These are phyloP conservation scores for Poeciliopsis paucimaculata DNA, from an alignment of 2,797 vertebrate species.

Conservation along the genomic window DNA sequence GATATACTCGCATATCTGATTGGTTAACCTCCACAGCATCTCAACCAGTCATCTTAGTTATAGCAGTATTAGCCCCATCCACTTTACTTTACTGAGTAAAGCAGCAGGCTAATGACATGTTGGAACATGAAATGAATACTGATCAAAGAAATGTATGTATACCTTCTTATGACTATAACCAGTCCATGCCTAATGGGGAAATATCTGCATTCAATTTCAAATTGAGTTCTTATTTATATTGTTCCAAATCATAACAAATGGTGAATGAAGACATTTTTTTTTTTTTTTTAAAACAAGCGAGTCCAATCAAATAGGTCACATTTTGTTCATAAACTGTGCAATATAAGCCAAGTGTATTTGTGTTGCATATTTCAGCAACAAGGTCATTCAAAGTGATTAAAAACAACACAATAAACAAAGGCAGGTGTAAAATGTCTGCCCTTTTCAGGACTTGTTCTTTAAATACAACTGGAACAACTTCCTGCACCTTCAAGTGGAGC, in stretches of 20 bases:
- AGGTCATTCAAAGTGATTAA: background rate
- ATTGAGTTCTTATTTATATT: background rate
- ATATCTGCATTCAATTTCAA: too few species aligned
- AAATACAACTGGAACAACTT: constrained; percentile 99
- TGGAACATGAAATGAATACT: too few species aligned
- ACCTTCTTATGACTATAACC: background rate
- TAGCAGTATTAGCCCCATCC: too few species aligned
- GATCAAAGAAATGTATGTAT: background rate
- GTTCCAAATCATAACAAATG: background rate
- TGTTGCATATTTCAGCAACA: background rate
- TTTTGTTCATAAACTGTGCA: background rate
- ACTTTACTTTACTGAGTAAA: too few species aligned
- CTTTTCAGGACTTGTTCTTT: constrained; percentile 92
- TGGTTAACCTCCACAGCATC: too few species aligned
- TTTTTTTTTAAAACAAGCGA: background rate
- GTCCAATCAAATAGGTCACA: background rate
- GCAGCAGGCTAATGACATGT: too few species aligned
- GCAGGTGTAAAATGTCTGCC: background rate
- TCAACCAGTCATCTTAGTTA: too few species aligned
- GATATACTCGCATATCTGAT: too few species aligned
- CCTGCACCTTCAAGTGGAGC: constrained; percentile 97
- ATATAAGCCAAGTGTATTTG: background rate
- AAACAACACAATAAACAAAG: background rate
- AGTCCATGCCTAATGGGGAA: background rate
- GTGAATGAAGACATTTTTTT: background rate